These are phyloP conservation scores for Plotosus lineatus DNA, from an alignment of 2,113 vertebrate species.

Conservation along the genomic window DNA sequence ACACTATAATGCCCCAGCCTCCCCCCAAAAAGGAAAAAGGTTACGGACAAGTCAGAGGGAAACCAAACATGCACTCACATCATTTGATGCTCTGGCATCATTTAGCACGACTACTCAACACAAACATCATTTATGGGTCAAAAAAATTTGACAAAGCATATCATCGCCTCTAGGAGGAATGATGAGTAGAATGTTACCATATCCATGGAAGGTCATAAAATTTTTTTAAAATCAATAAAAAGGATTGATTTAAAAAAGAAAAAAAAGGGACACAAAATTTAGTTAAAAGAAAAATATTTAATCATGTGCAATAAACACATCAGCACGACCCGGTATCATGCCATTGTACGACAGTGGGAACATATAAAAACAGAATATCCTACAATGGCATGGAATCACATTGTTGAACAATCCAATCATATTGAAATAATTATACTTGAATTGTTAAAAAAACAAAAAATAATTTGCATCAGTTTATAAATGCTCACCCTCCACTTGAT, in stretches of 20 bases:
- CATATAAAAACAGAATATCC: neutral
- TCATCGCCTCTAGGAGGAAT: no score
- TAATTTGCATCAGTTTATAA: neutral
- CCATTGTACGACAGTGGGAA: neutral
- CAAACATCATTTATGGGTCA: no score
- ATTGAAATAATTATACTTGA: neutral
- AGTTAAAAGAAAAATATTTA: slow-evolving; percentile 9
- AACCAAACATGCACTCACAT: no score
- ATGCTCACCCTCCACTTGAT: neutral
- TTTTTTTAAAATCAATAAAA: neutral
- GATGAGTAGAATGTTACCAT: neutral
- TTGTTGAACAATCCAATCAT: neutral
- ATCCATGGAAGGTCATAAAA: neutral
- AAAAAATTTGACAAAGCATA: no score
- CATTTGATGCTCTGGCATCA: no score
- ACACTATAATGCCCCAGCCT: no score
- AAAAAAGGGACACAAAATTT: neutral
- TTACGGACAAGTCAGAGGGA: no score
- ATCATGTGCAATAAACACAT: neutral
- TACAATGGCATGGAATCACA: neutral
- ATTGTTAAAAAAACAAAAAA: neutral
- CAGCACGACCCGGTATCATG: neutral
- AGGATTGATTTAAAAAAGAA: no score
- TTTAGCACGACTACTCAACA: no score
- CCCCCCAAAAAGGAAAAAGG: no score